These are phyloP conservation scores for Eilema caniola DNA, from an alignment of 2,888 invertebrate genomes.

Conservation along the genomic window DNA sequence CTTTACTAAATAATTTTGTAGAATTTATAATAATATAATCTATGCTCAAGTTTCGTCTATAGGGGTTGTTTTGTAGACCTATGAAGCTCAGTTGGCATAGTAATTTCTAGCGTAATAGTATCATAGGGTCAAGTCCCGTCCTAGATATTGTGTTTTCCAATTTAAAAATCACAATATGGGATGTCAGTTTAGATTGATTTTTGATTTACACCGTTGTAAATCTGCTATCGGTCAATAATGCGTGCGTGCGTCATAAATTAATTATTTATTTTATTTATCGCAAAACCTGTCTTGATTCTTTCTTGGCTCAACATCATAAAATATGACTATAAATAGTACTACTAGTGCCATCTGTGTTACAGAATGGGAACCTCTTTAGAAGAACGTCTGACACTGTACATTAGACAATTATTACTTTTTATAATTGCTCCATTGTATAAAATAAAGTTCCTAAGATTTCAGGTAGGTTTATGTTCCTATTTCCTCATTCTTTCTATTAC, in stretches of 20 bases:
- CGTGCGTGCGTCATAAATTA: neutral
- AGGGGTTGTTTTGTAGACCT: too few relatives aligned
- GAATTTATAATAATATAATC: neutral
- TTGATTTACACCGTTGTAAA: conserved; percentile 1
- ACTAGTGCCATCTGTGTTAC: neutral
- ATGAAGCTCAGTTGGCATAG: too few relatives aligned
- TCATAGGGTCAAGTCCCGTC: neutral
- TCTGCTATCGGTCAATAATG: neutral
- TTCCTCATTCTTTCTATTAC: too few relatives aligned
- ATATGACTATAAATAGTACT: neutral
- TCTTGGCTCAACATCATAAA: neutral
- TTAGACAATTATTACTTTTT: neutral
- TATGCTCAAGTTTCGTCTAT: too few relatives aligned
- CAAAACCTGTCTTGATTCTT: neutral
- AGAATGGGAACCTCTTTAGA: neutral
- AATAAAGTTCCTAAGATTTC: neutral
- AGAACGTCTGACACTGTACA: neutral
- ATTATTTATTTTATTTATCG: neutral
- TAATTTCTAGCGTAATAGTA: too few relatives aligned
- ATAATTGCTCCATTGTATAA: too few relatives aligned
- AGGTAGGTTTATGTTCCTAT: too few relatives aligned
- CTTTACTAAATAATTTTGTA: too few relatives aligned
- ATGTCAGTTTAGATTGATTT: neutral
- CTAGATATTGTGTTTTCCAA: neutral
- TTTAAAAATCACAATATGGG: neutral